phyloP scores from a whole-genome alignment of 2,888 invertebrate genomes.

The Druceiella hillmani region DNA sequence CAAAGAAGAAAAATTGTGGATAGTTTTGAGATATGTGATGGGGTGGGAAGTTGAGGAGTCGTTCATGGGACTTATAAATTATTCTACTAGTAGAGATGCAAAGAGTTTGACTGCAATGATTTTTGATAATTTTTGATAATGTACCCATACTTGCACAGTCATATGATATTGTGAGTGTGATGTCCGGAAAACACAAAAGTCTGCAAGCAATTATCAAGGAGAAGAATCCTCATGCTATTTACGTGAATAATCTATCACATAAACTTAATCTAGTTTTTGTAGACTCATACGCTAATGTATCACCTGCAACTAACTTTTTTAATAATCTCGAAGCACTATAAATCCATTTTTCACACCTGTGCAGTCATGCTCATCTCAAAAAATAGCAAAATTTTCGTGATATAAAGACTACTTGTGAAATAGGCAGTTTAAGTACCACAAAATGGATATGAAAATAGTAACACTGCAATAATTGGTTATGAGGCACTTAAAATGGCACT shows the following conservation, averaged over 20 bases:
- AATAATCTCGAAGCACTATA: conserved; percentile 17
- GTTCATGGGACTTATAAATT: too few species aligned
- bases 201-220: too few species aligned
- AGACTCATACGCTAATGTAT: conserved; percentile 10
- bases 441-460: too few species aligned
- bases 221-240: conserved; percentile 10
- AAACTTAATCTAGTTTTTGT: conserved; percentile 6
- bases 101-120: conserved; percentile 3
- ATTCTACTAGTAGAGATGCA: too few species aligned
- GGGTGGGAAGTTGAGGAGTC: too few species aligned
- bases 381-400: conserved; percentile 9
- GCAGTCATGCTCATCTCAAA: conserved; percentile 13
- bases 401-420: too few species aligned
- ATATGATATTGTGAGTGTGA: conserved; percentile 20
- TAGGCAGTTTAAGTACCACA: too few species aligned
- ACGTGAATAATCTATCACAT: conserved; percentile 2
- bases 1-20: too few species aligned
- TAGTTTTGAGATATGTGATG: too few species aligned
- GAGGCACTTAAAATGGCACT: too few species aligned
- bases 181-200: conserved; percentile 15
- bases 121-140: conserved; percentile 3
- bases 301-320: conserved; percentile 9
- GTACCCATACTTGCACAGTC: conserved; percentile 17
- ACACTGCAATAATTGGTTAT: too few species aligned
- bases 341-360: conserved; percentile 17